Evolutionary conservation across 2,888 invertebrate genomes (phyloP).

Genomic region (Chymomyza caudatula): DNA sequence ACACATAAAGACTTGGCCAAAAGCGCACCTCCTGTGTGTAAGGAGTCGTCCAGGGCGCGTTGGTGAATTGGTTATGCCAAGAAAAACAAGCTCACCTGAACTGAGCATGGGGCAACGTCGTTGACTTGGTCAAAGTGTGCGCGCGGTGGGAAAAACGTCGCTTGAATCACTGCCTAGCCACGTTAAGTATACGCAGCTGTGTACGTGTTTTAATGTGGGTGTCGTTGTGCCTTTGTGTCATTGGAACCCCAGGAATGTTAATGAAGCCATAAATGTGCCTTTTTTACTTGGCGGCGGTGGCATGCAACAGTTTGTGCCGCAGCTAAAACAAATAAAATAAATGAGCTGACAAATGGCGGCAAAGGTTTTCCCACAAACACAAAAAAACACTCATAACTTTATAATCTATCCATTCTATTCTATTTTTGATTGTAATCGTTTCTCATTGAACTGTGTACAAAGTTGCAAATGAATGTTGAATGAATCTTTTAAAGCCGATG

Average conservation of each 20-base stretch:
- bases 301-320: conserved; percentile 41
- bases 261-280: conserved; percentile 69
- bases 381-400: background rate
- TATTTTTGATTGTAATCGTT: background rate
- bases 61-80: background rate
- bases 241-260: conserved; percentile 59
- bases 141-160: conserved; percentile 17
- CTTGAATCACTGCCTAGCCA: conserved; percentile 24
- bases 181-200: background rate
- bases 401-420: background rate
- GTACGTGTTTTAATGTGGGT: background rate
- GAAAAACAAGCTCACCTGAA: background rate
- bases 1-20: background rate
- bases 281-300: too few relatives aligned
- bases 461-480: background rate
- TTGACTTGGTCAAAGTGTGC: background rate
- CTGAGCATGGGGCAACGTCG: background rate
- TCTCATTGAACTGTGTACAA: background rate
- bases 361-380: conserved; percentile 4
- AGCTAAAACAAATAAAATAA: conserved; percentile 18
- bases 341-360: conserved; percentile 1
- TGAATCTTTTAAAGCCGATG: background rate
- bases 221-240: conserved; percentile 14
- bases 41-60: background rate
- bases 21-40: too few relatives aligned